Evolutionary conservation across 2,113 vertebrate species (phyloP), one percentile per base, ranked within the genome.

Genomic region (Phodopus roborovskii): DNA sequence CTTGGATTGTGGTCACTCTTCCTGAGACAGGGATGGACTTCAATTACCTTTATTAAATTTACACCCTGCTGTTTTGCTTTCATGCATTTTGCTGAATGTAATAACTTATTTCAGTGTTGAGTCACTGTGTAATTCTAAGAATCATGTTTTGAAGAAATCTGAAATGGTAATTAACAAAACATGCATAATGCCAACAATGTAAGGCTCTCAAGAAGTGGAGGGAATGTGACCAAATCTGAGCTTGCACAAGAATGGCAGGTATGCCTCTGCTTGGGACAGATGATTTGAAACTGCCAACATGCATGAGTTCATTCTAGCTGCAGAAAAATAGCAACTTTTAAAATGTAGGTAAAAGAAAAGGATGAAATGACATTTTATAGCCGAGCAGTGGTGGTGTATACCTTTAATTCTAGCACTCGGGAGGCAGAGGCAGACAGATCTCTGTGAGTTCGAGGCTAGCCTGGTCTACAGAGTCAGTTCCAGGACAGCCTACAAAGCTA

Each of bases 91-190:
- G 68, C 39, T 73, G 19, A 17, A 88, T 53, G 68, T 28, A 62
- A 74, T 92, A 24, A 68, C 86, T 94, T 91, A 42, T 88, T 97
- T 92, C 75, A 95, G 81, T 56, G 42, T 19, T 48, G 22, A 92
- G 74, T 90, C 87, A 89, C 39, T 58, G n/a, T 73, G 8, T 85
- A 71, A 90, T 74, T 94, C 62, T 93, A 95, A 88, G 50, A 92
- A 89, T 39, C 11, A 53, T 70, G 78, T 91, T 92, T 71, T 92
- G 36, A 94, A 96, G 60, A 68, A 56, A 85, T 66, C 42, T 88
- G 85, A 92, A 88, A 85, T 88, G 92, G 56, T 71, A 96, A 78
- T 96, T 97, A 96, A 95, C 73, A 73, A 58, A 88, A 93, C 24
- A 56, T 33, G 45, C 66, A 19, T 81, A 33, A 28, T 87, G 62